phyloP scores from a whole-genome alignment of 2,113 vertebrate species.

The Hassar affinis region DNA sequence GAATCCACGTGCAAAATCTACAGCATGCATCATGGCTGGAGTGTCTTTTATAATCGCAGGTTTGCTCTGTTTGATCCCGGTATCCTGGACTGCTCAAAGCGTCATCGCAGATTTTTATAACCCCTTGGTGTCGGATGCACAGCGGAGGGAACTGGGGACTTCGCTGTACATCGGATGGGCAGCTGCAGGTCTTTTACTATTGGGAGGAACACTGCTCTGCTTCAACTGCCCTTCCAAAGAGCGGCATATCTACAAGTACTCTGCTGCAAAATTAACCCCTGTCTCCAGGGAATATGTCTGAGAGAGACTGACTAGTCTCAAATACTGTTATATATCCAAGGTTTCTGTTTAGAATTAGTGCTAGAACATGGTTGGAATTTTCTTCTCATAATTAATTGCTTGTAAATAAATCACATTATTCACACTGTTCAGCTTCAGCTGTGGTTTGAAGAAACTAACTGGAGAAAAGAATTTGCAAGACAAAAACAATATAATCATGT shows the following conservation, averaged over 20 bases:
- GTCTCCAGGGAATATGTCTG: slow-evolving; percentile 68
- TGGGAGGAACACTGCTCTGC: slow-evolving; percentile 84
- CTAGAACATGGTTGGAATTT: neutral
- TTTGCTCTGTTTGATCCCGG: slow-evolving; percentile 68
- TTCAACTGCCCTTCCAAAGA: slow-evolving; percentile 81
- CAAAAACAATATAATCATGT: neutral
- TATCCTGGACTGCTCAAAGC: slow-evolving; percentile 85
- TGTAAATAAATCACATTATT: neutral
- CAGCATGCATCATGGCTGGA: slow-evolving; percentile 65
- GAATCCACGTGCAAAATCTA: slow-evolving; percentile 78
- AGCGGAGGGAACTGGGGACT: slow-evolving; percentile 75
- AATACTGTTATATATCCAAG: neutral
- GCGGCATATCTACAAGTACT: slow-evolving; percentile 63
- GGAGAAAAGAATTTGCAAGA: neutral
- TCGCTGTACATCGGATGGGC: slow-evolving; percentile 92
- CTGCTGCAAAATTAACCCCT: slow-evolving; percentile 52
- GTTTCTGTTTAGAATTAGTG: neutral
- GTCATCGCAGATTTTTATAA: slow-evolving; percentile 87
- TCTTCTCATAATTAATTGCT: neutral
- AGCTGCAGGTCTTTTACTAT: slow-evolving; percentile 71
- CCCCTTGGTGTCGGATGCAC: slow-evolving; percentile 51
- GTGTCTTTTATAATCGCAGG: slow-evolving; percentile 65
- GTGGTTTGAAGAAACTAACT: neutral
- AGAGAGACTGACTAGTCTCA: neutral
- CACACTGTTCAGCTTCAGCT: neutral